phyloP scores from a whole-genome alignment of 2,888 invertebrate species.

The Steinernema hermaphroditum region DNA sequence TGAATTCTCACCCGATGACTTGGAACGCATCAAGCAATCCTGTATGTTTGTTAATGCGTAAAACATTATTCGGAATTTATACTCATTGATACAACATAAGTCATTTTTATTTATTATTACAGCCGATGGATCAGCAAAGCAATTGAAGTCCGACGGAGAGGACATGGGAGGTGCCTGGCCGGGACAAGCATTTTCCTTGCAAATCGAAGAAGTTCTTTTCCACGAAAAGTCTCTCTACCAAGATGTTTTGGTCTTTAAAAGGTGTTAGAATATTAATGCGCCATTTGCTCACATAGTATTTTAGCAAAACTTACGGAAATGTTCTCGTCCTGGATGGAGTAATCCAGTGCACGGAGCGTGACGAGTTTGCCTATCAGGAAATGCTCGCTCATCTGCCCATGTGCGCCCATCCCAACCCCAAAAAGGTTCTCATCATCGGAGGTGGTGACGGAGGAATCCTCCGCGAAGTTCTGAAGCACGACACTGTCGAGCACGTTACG shows the following conservation, averaged over 20 bases:
- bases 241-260: constrained; percentile 81
- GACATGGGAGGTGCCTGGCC: constrained; percentile 76
- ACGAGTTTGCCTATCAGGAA: constrained; percentile 91
- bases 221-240: constrained; percentile 81
- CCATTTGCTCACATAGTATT: constrained; percentile 40
- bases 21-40: constrained; percentile 51
- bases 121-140: constrained; percentile 44
- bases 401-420: constrained; percentile 85
- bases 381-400: constrained; percentile 94
- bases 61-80: not conserved
- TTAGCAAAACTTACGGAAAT: constrained; percentile 79
- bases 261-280: constrained; percentile 66
- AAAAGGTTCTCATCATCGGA: constrained; percentile 87
- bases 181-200: constrained; percentile 83
- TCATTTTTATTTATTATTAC: constrained; percentile 15
- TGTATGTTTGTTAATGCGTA: constrained; percentile 32
- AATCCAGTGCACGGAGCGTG: constrained; percentile 91
- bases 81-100: not conserved
- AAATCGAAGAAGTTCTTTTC: constrained; percentile 80
- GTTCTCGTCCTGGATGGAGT: constrained; percentile 90
- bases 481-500: constrained; percentile 80
- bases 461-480: constrained; percentile 90
- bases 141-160: constrained; percentile 58
- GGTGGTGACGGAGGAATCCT: constrained; percentile 98
- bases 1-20: constrained; percentile 77